These are phyloP conservation scores for Alligator mississippiensis DNA, from an alignment of 2,113 vertebrate genomes.

Conservation along the genomic window DNA sequence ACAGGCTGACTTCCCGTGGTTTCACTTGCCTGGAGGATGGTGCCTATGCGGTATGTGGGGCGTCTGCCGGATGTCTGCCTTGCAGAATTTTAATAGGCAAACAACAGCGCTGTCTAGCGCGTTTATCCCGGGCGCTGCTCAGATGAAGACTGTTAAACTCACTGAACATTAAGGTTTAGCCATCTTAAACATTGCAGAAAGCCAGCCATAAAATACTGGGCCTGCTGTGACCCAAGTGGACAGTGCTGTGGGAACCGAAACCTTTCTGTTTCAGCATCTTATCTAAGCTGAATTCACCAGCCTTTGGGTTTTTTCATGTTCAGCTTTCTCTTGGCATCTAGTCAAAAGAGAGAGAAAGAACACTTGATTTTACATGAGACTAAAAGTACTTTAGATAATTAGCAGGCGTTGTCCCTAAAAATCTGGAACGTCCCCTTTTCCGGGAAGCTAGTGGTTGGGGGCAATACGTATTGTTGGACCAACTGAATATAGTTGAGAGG, in stretches of 20 bases:
- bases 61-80: not conserved
- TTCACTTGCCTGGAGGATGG: not conserved
- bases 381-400: rapidly evolving
- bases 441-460: not conserved
- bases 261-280: not conserved
- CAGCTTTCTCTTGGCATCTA: not conserved
- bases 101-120: not conserved
- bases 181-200: not conserved
- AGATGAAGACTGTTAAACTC: not conserved
- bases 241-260: not conserved
- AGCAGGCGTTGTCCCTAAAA: not conserved
- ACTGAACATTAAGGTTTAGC: not conserved
- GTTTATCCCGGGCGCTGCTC: not conserved
- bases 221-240: not conserved
- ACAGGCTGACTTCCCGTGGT: not conserved
- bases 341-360: not conserved
- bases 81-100: not conserved
- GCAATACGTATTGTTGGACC: too few species aligned
- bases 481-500: too few species aligned
- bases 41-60: not conserved
- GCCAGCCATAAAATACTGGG: rapidly evolving
- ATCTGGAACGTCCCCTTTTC: not conserved
- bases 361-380: rapidly evolving
- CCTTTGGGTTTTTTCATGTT: not conserved
- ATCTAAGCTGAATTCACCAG: not conserved